Base-by-base conservation (phyloP, 2,113 vertebrate genomes). In the Cariama cristata region DNA sequence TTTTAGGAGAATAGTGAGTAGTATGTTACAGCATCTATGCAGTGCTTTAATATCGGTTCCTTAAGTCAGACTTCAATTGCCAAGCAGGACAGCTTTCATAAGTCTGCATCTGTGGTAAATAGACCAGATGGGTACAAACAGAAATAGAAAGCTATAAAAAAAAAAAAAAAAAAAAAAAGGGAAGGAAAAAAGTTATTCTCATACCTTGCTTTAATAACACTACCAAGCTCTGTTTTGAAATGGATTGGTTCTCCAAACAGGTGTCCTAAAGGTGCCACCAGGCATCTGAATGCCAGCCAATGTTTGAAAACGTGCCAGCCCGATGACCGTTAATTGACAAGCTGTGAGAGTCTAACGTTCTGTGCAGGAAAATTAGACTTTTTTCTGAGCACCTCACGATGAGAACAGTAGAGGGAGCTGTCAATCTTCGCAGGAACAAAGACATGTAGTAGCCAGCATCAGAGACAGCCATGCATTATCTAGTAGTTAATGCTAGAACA, bases 351-450 rank as follows among this genome's bases (percentile, higher is more conserved):
- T 82, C 66, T 81, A 86, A 71, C 49, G 72, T 22, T 55, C 49
- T 55, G 20, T 49, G 26, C n/a, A 85, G 55, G 71, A 72, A 97
- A 95, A 95, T 84, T 86, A 74, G 23, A 23, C 24, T 90, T 79
- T 56, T 38, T 90, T 85, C 42, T 81, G 58, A 42, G 60, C 84
- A 94, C 80, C 84, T 95, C 74, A 87, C 3, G 7, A 38, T 8
- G 49, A 93, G 67, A 87, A 97, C 97, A 96, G 98, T 94, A 98
- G 98, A 98, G 97, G 97, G 97, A 97, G 97, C 97, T 96, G 96
- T 97, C 98, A 98, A 95, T 97, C 98, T 98, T 98, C 20, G 12
- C 63, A 96, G 95, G 53, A 86, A 9, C 18, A 94, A 96, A 62
- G 64, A 14, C 30, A 24, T 8, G 12, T 3, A 11, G 2, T 30